phyloP scores from a whole-genome alignment of 2,113 vertebrate genomes.

The Loxodonta africana region DNA sequence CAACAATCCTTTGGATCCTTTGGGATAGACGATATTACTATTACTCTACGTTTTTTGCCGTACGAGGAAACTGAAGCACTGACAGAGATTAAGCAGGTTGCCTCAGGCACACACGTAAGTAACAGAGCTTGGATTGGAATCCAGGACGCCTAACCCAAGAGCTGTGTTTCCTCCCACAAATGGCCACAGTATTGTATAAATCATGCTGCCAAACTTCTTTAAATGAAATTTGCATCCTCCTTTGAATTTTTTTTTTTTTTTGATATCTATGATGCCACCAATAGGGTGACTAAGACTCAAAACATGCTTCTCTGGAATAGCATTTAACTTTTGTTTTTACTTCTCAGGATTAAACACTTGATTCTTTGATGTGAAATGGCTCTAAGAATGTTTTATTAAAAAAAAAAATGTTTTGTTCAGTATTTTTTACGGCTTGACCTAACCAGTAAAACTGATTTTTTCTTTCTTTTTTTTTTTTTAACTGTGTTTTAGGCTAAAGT shows the following conservation, averaged over 20 bases:
- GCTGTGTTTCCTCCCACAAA: neutral
- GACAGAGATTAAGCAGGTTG: neutral
- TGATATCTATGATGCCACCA: neutral
- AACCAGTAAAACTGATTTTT: neutral
- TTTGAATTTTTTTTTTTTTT: neutral
- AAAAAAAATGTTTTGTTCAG: neutral
- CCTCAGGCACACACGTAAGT: neutral
- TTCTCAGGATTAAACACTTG: constrained; percentile 51
- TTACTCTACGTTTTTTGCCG: neutral
- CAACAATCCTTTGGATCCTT: neutral
- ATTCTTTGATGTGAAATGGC: constrained; percentile 4
- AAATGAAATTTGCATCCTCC: constrained; percentile 18
- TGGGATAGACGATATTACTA: neutral
- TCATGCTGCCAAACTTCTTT: neutral
- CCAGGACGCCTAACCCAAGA: neutral
- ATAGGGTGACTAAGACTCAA: neutral
- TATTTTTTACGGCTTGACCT: constrained; percentile 20
- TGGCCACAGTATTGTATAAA: neutral
- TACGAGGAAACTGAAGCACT: neutral
- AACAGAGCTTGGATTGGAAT: neutral
- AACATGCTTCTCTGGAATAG: neutral
- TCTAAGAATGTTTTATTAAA: neutral
- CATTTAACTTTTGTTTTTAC: constrained; percentile 21
- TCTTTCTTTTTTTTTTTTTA: no score
- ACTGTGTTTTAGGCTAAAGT: no score